These are phyloP conservation scores for Catharus ustulatus DNA, from an alignment of 2,797 vertebrate species.

Conservation along the genomic window DNA sequence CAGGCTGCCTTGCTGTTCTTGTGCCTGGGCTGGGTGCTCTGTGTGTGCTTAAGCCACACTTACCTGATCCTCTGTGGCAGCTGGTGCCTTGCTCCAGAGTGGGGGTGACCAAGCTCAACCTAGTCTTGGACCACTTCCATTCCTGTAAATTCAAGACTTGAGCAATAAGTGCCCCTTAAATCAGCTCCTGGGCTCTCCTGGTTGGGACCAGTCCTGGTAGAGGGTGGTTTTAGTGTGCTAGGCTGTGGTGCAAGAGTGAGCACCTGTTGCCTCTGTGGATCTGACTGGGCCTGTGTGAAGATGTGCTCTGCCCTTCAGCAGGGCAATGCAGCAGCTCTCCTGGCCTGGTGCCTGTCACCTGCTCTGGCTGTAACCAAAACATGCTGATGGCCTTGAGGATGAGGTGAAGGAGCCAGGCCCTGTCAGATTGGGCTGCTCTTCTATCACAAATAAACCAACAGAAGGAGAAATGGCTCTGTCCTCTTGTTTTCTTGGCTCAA, in stretches of 20 bases:
- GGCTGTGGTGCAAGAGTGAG: background rate
- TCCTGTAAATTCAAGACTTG: conserved; percentile 25
- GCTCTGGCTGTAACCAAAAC: conserved; percentile 46
- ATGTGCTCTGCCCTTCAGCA: background rate
- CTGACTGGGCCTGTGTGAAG: background rate
- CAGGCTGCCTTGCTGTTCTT: conserved; percentile 1
- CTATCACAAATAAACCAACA: conserved; percentile 69
- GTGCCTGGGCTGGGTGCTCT: conserved; percentile 15
- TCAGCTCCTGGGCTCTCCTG: background rate
- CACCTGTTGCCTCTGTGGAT: background rate
- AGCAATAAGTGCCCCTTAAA: conserved; percentile 56
- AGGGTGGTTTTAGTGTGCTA: background rate
- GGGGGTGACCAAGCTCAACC: background rate
- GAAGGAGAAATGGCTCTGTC: conserved; percentile 54
- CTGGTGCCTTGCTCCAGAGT: conserved; percentile 2
- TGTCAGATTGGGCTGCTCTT: conserved; percentile 57
- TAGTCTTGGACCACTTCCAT: conserved; percentile 25
- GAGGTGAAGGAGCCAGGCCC: conserved; percentile 55
- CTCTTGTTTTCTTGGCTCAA: background rate
- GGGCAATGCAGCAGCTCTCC: background rate
- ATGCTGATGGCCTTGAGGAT: conserved; percentile 3
- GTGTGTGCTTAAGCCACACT: conserved; percentile 23
- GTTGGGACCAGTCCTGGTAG: background rate
- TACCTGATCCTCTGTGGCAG: conserved; percentile 26
- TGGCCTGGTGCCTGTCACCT: conserved; percentile 18